phyloP scores from a whole-genome alignment of 2,888 invertebrate genomes.

The Zygothrica quintamaculata region DNA sequence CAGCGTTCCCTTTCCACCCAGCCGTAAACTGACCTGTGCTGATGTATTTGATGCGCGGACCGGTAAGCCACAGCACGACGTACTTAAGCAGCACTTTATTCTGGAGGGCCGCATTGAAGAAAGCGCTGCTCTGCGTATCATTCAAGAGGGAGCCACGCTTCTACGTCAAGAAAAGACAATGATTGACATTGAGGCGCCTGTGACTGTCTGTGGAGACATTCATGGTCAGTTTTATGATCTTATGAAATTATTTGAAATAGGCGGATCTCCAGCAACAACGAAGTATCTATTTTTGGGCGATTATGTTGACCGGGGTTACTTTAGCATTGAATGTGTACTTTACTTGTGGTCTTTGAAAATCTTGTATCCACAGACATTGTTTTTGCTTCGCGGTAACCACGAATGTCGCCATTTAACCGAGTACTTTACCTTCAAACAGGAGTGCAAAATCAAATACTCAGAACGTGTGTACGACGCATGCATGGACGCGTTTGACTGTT shows the following conservation, averaged over 20 bases:
- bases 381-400: constrained; percentile 99
- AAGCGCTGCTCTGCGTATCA: constrained; percentile 97
- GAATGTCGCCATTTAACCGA: constrained; percentile 99
- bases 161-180: constrained; percentile 97
- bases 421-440: constrained; percentile 99
- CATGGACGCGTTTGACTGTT: constrained; percentile 99
- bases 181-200: constrained; percentile 99
- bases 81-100: constrained; percentile 99
- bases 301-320: constrained; percentile 99
- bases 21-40: constrained; percentile 96
- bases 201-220: constrained; percentile 99
- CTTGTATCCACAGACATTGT: constrained; percentile 98
- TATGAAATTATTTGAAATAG: constrained; percentile 99
- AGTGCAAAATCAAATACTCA: constrained; percentile 99
- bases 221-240: constrained; percentile 99
- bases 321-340: constrained; percentile 92
- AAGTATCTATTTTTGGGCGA: constrained; percentile 99
- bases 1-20: constrained; percentile 99
- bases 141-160: constrained; percentile 97
- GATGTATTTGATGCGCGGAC: constrained; percentile 98
- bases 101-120: constrained; percentile 99
- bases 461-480: constrained; percentile 99
- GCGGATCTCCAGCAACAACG: constrained; percentile 98
- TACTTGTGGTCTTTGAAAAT: constrained; percentile 99
- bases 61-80: constrained; percentile 97